A percentile compares a stretch with the other conserved stretches of the same genome.
Conservation (phyloP, 1,140 invertebrate species). For the Dufourea novaeangliae region DNA sequence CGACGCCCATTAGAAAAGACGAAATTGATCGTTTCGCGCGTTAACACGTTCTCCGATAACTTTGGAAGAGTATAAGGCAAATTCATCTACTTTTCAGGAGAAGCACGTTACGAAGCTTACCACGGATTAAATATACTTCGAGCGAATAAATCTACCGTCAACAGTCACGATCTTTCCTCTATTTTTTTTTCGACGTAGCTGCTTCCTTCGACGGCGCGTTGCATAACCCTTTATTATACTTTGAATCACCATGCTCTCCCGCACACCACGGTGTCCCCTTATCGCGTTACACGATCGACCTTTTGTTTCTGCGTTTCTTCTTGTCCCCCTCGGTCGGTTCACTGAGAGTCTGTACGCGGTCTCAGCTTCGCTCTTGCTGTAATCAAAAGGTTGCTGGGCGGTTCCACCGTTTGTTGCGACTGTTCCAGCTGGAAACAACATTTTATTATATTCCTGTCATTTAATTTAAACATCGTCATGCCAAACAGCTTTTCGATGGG, state of each 20-base stretch:
- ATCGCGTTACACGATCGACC: constrained; percentile 30
- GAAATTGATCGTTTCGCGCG: not conserved
- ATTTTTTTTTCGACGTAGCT: not conserved
- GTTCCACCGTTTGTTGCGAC: constrained; percentile 67
- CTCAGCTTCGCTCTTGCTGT: constrained; percentile 79
- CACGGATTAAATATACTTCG: not conserved
- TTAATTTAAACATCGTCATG: not conserved
- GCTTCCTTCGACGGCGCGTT: not conserved
- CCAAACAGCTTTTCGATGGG: too few species aligned
- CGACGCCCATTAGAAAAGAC: not conserved
- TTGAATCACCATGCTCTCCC: constrained; percentile 15
- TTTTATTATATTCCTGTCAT: not conserved
- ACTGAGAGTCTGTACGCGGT: constrained; percentile 78
- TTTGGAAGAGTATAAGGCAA: constrained; percentile 48
- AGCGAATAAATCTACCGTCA: not conserved
- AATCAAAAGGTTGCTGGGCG: constrained; percentile 76
- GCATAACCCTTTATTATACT: constrained; percentile 9
- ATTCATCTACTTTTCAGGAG: constrained; percentile 16
- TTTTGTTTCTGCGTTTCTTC: not conserved
- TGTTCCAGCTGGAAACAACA: constrained; percentile 71
- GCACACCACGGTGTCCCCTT: not conserved
- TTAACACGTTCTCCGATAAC: constrained; percentile 1
- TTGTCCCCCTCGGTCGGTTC: constrained; percentile 42
- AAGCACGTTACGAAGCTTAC: not conserved
- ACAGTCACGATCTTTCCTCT: not conserved